Evolutionary conservation across 2,888 invertebrate genomes (phyloP).

Genomic region (Catocala fraxini): DNA sequence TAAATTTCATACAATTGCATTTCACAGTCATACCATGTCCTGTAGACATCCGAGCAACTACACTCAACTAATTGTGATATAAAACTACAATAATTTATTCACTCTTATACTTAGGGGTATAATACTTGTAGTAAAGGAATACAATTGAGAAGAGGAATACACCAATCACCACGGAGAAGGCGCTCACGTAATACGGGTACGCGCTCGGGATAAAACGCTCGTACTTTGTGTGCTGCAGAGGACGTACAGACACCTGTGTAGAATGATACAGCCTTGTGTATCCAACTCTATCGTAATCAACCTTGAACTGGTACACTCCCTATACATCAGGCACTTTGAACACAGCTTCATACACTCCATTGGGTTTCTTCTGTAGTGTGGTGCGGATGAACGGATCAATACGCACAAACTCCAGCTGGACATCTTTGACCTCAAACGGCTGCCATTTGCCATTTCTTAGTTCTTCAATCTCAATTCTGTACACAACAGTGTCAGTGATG

Average conservation of each 20-base stretch:
- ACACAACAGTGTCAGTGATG: constrained; percentile 97
- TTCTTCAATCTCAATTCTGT: constrained; percentile 97
- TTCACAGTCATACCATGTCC: constrained; percentile 25
- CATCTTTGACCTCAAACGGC: constrained; percentile 96
- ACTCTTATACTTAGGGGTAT: constrained; percentile 89
- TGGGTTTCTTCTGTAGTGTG: constrained; percentile 90
- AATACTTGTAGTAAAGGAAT: constrained; percentile 98
- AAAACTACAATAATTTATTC: constrained; percentile 79
- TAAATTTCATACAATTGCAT: constrained; percentile 19
- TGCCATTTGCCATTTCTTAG: constrained; percentile 95
- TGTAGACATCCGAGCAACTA: constrained; percentile 4
- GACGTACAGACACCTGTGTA: constrained; percentile 99
- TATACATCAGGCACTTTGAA: constrained; percentile 99
- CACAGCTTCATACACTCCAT: constrained; percentile 94
- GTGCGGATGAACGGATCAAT: constrained; percentile 99
- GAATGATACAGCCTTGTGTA: constrained; percentile 97
- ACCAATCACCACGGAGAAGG: constrained; percentile 99
- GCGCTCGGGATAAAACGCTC: constrained; percentile 99
- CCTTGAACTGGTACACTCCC: constrained; percentile 99
- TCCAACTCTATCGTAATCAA: constrained; percentile 98
- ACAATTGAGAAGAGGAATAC: constrained; percentile 98
- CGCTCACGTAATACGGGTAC: constrained; percentile 99
- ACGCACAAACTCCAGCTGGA: constrained; percentile 99
- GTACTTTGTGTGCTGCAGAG: constrained; percentile 98
- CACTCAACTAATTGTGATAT: constrained; percentile 5